Evolutionary conservation across 1,140 invertebrate genomes (phyloP).

Genomic region (Hylyphantes graminicola): DNA sequence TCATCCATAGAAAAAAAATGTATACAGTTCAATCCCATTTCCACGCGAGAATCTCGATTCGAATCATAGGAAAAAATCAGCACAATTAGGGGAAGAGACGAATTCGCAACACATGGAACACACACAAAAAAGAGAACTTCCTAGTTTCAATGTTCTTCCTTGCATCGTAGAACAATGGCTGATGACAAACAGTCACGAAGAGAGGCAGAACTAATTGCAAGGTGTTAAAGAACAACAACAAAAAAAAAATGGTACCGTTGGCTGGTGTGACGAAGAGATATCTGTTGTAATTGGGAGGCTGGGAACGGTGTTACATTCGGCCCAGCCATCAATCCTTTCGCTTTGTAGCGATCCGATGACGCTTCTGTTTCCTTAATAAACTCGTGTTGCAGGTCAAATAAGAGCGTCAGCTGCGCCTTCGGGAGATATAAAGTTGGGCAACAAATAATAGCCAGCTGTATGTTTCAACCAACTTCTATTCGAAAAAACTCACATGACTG

Average conservation of each 20-base stretch:
- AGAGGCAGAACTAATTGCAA: conserved; percentile 35
- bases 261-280: conserved; percentile 12
- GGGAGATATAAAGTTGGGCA: too few relatives aligned
- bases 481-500: too few relatives aligned
- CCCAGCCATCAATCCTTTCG: background rate
- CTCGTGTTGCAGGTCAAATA: too few relatives aligned
- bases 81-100: conserved; percentile 3
- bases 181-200: conserved; percentile 37
- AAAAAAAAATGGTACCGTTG: conserved; percentile 1
- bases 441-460: too few relatives aligned
- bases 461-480: too few relatives aligned
- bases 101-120: background rate
- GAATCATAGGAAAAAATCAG: conserved; percentile 14
- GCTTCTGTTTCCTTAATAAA: too few relatives aligned
- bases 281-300: background rate
- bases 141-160: conserved; percentile 24
- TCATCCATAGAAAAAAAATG: background rate
- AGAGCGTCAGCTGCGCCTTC: too few relatives aligned
- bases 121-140: conserved; percentile 13
- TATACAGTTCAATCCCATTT: background rate
- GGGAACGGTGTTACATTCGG: background rate
- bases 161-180: conserved; percentile 9
- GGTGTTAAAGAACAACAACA: background rate
- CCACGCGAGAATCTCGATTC: background rate
- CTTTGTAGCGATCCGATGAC: background rate